Evolutionary conservation across 2,797 vertebrate genomes (phyloP).

Genomic region (Dendrocincla fuliginosa): DNA sequence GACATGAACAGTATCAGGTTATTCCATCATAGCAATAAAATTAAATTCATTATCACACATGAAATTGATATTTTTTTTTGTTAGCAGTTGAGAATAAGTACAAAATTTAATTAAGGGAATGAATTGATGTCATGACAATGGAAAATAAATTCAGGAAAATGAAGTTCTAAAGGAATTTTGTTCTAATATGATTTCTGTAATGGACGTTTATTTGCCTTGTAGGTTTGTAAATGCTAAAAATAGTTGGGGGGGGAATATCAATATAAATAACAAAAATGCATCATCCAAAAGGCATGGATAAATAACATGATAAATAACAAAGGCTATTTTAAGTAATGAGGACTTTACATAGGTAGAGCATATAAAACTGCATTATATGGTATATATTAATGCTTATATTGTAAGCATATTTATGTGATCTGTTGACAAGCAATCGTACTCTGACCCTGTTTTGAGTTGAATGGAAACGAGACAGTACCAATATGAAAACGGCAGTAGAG

Average conservation of each 20-base stretch:
- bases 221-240: not conserved
- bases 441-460: not conserved
- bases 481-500: not conserved
- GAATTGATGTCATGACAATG: not conserved
- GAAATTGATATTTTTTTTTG: not conserved
- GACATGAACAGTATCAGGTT: not conserved
- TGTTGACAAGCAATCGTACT: not conserved
- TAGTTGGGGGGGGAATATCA: not conserved
- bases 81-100: not conserved
- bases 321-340: not conserved
- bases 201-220: not conserved
- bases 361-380: not conserved
- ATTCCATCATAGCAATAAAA: not conserved
- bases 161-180: not conserved
- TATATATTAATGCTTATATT: not conserved
- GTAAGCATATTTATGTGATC: not conserved
- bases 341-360: not conserved
- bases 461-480: not conserved
- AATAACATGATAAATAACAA: not conserved
- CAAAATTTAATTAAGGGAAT: constrained; percentile 16
- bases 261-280: not conserved
- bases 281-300: not conserved
- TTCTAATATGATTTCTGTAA: not conserved
- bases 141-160: constrained; percentile 20
- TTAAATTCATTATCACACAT: not conserved